Conservation (phyloP, 1,140 invertebrate genomes). For the Daktulosphaira vitifoliae region DNA sequence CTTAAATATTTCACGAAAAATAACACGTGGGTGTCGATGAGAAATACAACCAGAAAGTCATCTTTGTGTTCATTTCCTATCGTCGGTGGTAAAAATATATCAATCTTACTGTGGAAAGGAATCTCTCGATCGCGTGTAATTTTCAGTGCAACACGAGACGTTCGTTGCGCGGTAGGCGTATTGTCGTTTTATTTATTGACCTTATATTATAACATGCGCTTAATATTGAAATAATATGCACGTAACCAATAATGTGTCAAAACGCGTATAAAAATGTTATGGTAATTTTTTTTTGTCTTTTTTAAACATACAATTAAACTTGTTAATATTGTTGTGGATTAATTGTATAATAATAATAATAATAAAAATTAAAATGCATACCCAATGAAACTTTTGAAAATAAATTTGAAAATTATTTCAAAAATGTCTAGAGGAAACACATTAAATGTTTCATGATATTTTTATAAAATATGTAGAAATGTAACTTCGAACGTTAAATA, state of each 20-base stretch:
- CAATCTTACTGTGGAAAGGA: neutral
- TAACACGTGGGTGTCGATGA: conserved; percentile 3
- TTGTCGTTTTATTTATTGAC: neutral
- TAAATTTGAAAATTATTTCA: too few species aligned
- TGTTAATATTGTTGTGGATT: too few species aligned
- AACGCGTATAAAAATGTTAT: conserved; percentile 4
- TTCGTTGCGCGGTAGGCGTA: conserved; percentile 5
- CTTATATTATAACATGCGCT: neutral
- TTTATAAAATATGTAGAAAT: too few species aligned
- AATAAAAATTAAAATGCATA: too few species aligned
- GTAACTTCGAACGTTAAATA: too few species aligned
- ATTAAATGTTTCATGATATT: too few species aligned
- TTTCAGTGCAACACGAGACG: neutral
- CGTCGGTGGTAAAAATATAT: conserved; percentile 17
- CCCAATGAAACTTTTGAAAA: too few species aligned
- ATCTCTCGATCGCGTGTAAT: conserved; percentile 5
- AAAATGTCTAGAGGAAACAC: too few species aligned
- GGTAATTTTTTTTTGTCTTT: neutral
- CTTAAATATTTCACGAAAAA: too few species aligned
- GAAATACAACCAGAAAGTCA: neutral
- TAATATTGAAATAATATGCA: neutral
- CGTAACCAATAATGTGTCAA: neutral
- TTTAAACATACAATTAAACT: too few species aligned
- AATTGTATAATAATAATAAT: too few species aligned
- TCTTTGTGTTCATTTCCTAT: neutral